phyloP scores from a whole-genome alignment of 2,888 invertebrate species.

The Oconnorella tubifera region DNA sequence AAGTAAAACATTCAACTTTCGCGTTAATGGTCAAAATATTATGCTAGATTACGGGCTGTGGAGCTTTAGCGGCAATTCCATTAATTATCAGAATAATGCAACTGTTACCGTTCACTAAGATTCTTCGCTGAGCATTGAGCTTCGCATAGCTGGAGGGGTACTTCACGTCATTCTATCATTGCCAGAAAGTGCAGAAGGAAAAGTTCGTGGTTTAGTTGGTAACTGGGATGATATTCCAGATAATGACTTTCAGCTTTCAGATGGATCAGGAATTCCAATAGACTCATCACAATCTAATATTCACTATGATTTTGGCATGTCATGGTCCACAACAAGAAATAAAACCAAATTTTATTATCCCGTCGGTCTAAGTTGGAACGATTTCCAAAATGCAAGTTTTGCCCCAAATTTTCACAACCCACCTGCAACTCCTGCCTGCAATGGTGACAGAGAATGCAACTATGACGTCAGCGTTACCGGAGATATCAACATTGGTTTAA shows the following conservation, averaged over 20 bases:
- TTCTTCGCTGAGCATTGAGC: neutral
- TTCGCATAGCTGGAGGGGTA: constrained; percentile 2
- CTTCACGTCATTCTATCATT: constrained; percentile 1
- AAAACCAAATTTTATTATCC: constrained; percentile 13
- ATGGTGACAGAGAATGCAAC: constrained; percentile 6
- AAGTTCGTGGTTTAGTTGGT: constrained; percentile 16
- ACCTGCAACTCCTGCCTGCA: neutral
- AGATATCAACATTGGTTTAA: constrained; percentile 5
- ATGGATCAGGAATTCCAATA: constrained; percentile 10
- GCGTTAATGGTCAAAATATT: neutral
- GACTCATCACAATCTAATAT: constrained; percentile 11
- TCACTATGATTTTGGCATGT: constrained; percentile 13
- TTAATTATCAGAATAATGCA: neutral
- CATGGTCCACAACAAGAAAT: constrained; percentile 4
- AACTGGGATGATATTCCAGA: constrained; percentile 19
- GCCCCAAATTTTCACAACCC: constrained; percentile 8
- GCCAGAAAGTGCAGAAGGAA: constrained; percentile 6
- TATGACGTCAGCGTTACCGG: constrained; percentile 13
- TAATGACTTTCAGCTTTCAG: constrained; percentile 18
- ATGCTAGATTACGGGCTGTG: neutral
- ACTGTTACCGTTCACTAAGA: neutral
- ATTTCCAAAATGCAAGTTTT: constrained; percentile 15
- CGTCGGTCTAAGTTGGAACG: constrained; percentile 10
- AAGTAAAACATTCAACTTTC: constrained; percentile 6
- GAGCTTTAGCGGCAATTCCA: neutral